These are phyloP conservation scores for Ferdinandea cuprea DNA, from an alignment of 2,888 invertebrate species.

Conservation along the genomic window DNA sequence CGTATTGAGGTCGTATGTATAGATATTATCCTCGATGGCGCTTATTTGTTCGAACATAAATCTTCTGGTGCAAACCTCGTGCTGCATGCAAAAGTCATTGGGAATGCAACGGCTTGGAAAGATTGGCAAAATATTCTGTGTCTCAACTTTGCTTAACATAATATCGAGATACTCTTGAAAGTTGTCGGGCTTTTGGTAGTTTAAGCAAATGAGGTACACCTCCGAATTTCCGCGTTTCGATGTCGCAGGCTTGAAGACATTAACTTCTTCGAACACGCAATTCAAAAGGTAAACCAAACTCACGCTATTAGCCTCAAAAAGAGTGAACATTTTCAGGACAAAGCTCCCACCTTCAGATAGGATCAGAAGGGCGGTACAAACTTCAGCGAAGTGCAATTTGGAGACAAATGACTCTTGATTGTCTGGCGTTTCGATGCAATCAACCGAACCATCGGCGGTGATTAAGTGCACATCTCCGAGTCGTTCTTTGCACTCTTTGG, in stretches of 20 bases:
- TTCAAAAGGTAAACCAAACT: constrained; percentile 91
- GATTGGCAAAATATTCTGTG: constrained; percentile 82
- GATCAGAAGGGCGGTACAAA: constrained; percentile 89
- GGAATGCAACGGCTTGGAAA: constrained; percentile 86
- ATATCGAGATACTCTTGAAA: constrained; percentile 76
- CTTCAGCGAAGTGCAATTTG: constrained; percentile 92
- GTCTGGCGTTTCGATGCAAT: constrained; percentile 92
- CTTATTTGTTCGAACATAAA: constrained; percentile 88
- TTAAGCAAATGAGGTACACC: constrained; percentile 91
- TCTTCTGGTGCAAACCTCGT: constrained; percentile 86
- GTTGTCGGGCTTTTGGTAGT: constrained; percentile 77
- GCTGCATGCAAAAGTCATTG: constrained; percentile 86
- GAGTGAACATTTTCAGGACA: constrained; percentile 94
- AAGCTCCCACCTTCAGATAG: constrained; percentile 89
- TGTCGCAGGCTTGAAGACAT: constrained; percentile 93
- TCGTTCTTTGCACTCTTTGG: constrained; percentile 83
- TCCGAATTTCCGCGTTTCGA: constrained; percentile 98
- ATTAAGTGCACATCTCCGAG: constrained; percentile 87
- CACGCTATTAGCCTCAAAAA: constrained; percentile 92
- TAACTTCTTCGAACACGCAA: constrained; percentile 88
- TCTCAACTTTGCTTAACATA: constrained; percentile 73
- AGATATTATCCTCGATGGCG: constrained; percentile 88
- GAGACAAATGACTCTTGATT: constrained; percentile 93
- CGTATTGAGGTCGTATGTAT: constrained; percentile 84
- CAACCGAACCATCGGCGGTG: constrained; percentile 97